Base-by-base conservation (phyloP, 2,888 invertebrate species). In the Himalopsyche tibetana region DNA sequence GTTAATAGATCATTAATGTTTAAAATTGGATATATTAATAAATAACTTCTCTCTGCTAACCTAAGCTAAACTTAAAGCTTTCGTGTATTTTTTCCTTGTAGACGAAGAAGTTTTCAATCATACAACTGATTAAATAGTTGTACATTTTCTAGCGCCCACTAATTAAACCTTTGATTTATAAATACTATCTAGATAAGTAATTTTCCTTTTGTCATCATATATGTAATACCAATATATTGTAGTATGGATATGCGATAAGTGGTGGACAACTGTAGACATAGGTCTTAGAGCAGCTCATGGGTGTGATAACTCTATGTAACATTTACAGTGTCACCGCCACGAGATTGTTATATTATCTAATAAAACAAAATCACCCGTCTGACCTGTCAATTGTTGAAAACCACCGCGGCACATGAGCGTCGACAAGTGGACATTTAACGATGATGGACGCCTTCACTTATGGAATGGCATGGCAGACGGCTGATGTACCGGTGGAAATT, bases 361-460 rank as follows among this genome's bases (percentile, higher is more conserved):
- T 74, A 74, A 74, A 74, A 74, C 74, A 15, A 74, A 74, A 74
- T 74, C 74, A 74, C 28, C 36, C 74, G 74, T 74, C 74, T 74
- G 74, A 74, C 74, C 74, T 74, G 74, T 74, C 74, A 74, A 74
- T 74, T 74, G 74, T 74, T 74, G 15, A 74, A 74, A 74, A 74
- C 9, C 36, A 74, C 19, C 28, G 12, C 69, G 38, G 69, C 38
- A 36, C 38, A 11, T 38, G 28, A 36, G 28, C 28, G 36, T 28
- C 28, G 36, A 36, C 74, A 74, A 74, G 74, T 36, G 74, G 74
- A 28, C 28, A 28, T 74, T 36, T 36, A 36, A 36, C 15, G 74
- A 74, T 74, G 74, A 74, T 36, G 74, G 74, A 74, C 74, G 36
- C 28, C 74, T 36, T 74, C 74, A 38, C 36, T 74, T 74, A 74